phyloP scores from a whole-genome alignment of 2,888 invertebrate species.

The Anagyrus pseudococci region DNA sequence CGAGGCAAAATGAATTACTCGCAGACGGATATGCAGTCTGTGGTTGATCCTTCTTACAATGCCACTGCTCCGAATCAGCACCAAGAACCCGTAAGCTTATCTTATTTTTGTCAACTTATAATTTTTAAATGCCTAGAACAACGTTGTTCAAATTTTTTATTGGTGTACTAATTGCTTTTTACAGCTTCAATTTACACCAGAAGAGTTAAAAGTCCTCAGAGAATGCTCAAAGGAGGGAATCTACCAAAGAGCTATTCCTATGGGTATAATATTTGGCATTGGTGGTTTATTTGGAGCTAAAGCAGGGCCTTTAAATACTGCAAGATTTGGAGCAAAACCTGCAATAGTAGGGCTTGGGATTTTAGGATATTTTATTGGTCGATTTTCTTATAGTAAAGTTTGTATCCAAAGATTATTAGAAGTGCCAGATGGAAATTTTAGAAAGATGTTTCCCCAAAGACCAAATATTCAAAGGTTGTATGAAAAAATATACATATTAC shows the following conservation, averaged over 20 bases:
- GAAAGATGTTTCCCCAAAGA: constrained; percentile 11
- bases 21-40: too few relatives aligned
- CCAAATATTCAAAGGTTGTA: neutral
- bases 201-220: constrained; percentile 35
- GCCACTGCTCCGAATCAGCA: too few relatives aligned
- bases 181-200: constrained; percentile 28
- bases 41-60: too few relatives aligned
- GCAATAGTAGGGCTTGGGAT: constrained; percentile 21
- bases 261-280: constrained; percentile 22
- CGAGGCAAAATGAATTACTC: too few relatives aligned
- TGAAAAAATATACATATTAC: too few relatives aligned
- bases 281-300: constrained; percentile 16
- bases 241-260: constrained; percentile 32
- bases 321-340: constrained; percentile 26
- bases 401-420: constrained; percentile 25
- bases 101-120: too few relatives aligned
- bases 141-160: too few relatives aligned
- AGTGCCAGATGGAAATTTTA: constrained; percentile 30
- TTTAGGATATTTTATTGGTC: constrained; percentile 32
- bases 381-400: constrained; percentile 28
- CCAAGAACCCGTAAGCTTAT: too few relatives aligned
- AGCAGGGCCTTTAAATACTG: constrained; percentile 5
- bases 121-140: too few relatives aligned
- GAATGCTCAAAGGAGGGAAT: constrained; percentile 37
- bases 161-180: too few relatives aligned